These are phyloP conservation scores for Brachionus calyciflorus DNA, from an alignment of 1,140 invertebrate genomes.

Conservation along the genomic window DNA sequence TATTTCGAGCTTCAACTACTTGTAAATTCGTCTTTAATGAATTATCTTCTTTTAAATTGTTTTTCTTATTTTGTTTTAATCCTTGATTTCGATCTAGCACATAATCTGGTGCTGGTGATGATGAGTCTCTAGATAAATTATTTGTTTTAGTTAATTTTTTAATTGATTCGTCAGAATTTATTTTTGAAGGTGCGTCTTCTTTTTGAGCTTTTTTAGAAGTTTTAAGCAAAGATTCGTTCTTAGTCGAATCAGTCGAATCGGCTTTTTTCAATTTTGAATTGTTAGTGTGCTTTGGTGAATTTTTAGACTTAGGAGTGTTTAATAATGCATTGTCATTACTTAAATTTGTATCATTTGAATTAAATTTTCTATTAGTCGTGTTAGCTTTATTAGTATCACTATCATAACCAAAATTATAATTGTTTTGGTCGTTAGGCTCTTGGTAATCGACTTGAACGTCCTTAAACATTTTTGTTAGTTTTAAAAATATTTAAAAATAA, in stretches of 20 bases:
- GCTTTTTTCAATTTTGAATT: not conserved
- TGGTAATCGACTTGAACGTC: not conserved
- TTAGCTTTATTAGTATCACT: slow-evolving; percentile 1
- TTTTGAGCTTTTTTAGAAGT: not conserved
- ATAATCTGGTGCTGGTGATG: not conserved
- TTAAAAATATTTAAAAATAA: not conserved
- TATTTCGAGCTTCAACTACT: slow-evolving; percentile 7
- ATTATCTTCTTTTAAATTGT: not conserved
- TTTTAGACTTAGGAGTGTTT: too few species aligned
- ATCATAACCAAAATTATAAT: slow-evolving; percentile 4
- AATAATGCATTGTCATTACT: not conserved
- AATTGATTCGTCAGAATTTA: not conserved
- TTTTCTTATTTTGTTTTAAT: not conserved
- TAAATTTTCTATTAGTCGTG: not conserved
- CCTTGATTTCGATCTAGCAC: slow-evolving; percentile 3
- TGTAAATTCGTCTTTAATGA: slow-evolving; percentile 1
- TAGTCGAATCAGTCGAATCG: not conserved
- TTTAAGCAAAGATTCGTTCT: not conserved
- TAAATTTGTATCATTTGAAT: slow-evolving; percentile 9
- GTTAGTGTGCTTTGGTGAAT: not conserved
- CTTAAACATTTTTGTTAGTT: slow-evolving; percentile 21
- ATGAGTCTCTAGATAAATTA: not conserved
- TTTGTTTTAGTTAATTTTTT: not conserved
- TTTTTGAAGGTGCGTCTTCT: not conserved
- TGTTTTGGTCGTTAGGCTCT: not conserved